Percentiles rank a stretch among this genome's conserved stretches.
These are phyloP conservation scores for Monodelphis domestica DNA, from an alignment of 2,797 vertebrate species.

Conservation along the genomic window DNA sequence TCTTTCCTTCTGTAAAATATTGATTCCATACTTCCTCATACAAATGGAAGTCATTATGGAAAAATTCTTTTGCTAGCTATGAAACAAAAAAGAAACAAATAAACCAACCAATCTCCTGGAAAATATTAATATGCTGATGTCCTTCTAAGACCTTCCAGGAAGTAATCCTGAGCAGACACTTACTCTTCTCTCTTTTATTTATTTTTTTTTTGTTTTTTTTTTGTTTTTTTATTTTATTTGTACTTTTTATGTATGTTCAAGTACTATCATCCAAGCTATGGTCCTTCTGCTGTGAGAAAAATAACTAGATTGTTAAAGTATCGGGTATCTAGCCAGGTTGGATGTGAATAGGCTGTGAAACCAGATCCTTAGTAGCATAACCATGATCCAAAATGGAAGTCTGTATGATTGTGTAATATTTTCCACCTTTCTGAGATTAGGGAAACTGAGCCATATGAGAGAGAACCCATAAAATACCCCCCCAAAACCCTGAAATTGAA, in stretches of 20 bases:
- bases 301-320: slow-evolving; percentile 13
- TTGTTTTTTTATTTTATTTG: no score
- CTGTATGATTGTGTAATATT: slow-evolving; percentile 2
- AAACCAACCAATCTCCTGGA: neutral
- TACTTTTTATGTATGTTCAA: neutral
- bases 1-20: no score
- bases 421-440: neutral
- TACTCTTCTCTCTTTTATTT: slow-evolving; percentile 15
- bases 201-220: no score
- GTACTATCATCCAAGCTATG: neutral
- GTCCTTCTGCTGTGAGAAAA: slow-evolving; percentile 14
- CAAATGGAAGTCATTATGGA: slow-evolving; percentile 4
- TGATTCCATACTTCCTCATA: no score
- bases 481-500: slow-evolving; percentile 13
- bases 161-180: neutral
- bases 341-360: neutral
- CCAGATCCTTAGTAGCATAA: neutral
- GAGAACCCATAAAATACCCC: neutral
- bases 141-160: neutral
- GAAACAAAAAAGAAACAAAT: no score
- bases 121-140: neutral
- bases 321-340: slow-evolving; percentile 10
- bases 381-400: neutral
- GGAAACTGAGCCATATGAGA: slow-evolving; percentile 28
- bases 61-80: neutral